Evolutionary conservation across 2,113 vertebrate genomes (phyloP).

Genomic region (Dipodomys stephensi): DNA sequence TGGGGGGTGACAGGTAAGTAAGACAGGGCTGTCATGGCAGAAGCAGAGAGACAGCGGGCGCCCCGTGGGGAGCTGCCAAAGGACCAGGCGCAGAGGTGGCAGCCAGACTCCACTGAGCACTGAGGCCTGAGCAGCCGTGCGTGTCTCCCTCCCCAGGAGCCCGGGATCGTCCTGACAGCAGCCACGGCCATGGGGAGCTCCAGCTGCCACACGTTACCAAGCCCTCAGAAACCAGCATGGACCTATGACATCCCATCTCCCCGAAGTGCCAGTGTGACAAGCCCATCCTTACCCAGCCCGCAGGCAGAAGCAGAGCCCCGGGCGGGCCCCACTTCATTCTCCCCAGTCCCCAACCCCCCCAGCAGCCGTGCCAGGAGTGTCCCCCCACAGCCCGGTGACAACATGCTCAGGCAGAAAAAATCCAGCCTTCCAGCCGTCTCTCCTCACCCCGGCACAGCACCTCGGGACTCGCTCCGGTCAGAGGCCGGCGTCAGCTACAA

Average conservation of each 20-base stretch:
- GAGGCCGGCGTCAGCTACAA: conserved; percentile 67
- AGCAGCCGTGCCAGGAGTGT: conserved; percentile 2
- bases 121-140: conserved; percentile 53
- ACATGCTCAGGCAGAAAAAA: conserved; percentile 68
- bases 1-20: too few relatives aligned
- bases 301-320: conserved; percentile 69
- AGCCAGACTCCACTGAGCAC: fast-evolving
- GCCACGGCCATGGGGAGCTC: conserved; percentile 68
- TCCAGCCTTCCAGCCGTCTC: conserved; percentile 51
- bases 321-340: conserved; percentile 54
- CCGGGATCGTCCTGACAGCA: background rate
- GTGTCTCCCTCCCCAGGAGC: conserved; percentile 76
- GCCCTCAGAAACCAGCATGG: conserved; percentile 90
- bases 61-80: background rate
- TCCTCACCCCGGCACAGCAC: conserved; percentile 76
- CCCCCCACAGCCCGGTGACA: conserved; percentile 31
- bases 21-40: fast-evolving
- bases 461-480: conserved; percentile 36
- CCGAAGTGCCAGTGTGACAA: conserved; percentile 80
- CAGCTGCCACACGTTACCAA: conserved; percentile 87
- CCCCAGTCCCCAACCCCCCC: background rate
- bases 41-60: background rate
- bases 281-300: background rate
- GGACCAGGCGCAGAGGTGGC: background rate
- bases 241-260: conserved; percentile 91